These are phyloP conservation scores for Ictalurus punctatus DNA, from an alignment of 2,113 vertebrate genomes.

Conservation along the genomic window DNA sequence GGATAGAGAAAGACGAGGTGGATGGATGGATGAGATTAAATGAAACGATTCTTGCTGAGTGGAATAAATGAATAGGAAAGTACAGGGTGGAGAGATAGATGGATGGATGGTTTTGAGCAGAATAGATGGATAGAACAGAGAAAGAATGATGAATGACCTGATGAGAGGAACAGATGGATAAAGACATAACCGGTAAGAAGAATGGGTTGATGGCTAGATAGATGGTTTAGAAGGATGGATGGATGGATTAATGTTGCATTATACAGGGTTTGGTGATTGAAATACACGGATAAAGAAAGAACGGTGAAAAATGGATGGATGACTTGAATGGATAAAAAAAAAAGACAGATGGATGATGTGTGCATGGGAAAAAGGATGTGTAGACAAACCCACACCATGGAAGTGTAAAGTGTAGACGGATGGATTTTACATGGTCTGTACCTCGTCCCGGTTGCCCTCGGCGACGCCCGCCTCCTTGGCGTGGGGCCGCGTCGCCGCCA, in stretches of 20 bases:
- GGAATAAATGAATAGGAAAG: not conserved
- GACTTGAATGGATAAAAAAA: too few species aligned
- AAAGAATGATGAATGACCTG: not conserved
- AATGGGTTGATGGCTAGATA: not conserved
- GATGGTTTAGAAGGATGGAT: not conserved
- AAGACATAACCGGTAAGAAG: too few species aligned
- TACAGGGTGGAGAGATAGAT: too few species aligned
- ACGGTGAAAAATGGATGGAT: not conserved
- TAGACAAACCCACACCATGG: not conserved
- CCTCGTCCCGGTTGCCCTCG: slow-evolving; percentile 83
- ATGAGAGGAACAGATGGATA: too few species aligned
- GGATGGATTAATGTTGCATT: not conserved
- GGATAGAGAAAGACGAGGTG: not conserved
- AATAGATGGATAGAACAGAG: too few species aligned
- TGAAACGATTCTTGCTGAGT: not conserved
- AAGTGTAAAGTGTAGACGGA: not conserved
- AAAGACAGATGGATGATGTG: not conserved
- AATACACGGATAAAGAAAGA: not conserved
- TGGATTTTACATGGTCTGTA: slow-evolving; percentile 46
- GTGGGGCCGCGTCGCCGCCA: slow-evolving; percentile 75
- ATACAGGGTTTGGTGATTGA: not conserved
- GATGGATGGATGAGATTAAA: not conserved
- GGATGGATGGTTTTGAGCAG: too few species aligned
- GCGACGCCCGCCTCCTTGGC: slow-evolving; percentile 81
- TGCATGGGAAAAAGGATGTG: not conserved